Evolutionary conservation across 2,797 vertebrate species (phyloP), one percentile per base, ranked within the genome.

Genomic region (Macroramphosus scolopax): DNA sequence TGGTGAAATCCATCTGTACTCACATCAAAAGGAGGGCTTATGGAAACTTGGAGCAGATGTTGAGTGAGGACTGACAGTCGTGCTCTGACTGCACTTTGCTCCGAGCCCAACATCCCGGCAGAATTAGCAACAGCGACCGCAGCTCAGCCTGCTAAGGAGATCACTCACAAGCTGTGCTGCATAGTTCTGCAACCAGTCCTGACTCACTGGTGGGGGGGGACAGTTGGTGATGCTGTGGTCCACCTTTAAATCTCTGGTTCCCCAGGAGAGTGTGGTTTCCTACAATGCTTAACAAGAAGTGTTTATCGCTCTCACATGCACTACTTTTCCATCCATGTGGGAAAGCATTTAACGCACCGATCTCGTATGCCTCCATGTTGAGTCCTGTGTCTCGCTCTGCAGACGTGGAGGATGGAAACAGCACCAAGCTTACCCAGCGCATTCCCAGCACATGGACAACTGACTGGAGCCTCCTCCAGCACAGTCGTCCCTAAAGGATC

Each of bases 371-470:
- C n/a, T n/a, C n/a, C 6, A 15, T 20, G 22, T 52, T 30, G 43
- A 39, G 82, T 31, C 66, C 17, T 84, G 26, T 73, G n/a, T n/a
- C n/a, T n/a, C n/a, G n/a, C n/a, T n/a, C n/a, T n/a, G 47, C 86
- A 96, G 94, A 85, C 87, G 2, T 78, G 73, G 77, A 63, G 41
- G 25, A 58, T 60, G 44, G 64, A 77, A 28, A 17, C 81, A 8
- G 85, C 87, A 43, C 92, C 89, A 52, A 77, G 85, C 63, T 91
- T 91, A 55, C 80, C 89, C 41, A 91, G 51, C 59, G 89, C 87
- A 66, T 73, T 84, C 38, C 57, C 88, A 51, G 82, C 50, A 28
- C 68, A 72, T 13, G 63, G 65, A 15, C 74, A 89, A 41, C 86
- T 81, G 4, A 22, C 86, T 61, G 82, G 78, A 75, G 78, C 57